A percentile compares a stretch with the other conserved stretches of the same genome.
Evolutionary conservation across 2,113 vertebrate genomes (phyloP).

Genomic region (Tenrec ecaudatus): DNA sequence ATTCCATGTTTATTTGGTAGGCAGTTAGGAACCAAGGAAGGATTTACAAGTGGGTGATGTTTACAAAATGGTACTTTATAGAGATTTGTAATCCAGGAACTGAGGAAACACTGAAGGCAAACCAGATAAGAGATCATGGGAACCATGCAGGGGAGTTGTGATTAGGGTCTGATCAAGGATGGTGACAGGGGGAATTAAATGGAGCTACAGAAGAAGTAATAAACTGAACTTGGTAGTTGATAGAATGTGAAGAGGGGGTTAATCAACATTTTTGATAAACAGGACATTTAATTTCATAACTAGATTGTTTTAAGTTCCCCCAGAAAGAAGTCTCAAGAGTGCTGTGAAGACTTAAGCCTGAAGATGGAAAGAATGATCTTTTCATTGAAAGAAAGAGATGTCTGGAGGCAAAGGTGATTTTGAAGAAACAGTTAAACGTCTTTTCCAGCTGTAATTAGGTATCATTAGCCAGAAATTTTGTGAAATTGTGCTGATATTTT

Average conservation of each 20-base stretch:
- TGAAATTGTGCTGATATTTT: not conserved
- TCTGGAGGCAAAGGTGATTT: slow-evolving; percentile 10
- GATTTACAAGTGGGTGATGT: not conserved
- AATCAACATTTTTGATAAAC: not conserved
- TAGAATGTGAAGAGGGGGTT: not conserved
- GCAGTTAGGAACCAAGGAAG: not conserved
- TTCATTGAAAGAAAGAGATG: not conserved
- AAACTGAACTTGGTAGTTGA: not conserved
- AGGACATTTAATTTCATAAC: slow-evolving; percentile 22
- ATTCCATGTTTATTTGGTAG: slow-evolving; percentile 32
- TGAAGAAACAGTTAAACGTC: slow-evolving; percentile 3
- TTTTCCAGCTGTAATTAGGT: not conserved
- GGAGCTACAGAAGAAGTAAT: slow-evolving; percentile 10
- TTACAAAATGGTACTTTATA: not conserved
- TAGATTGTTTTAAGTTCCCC: not conserved
- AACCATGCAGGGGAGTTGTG: not conserved
- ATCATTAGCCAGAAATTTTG: not conserved
- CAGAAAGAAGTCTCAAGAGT: not conserved
- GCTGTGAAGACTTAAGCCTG: not conserved
- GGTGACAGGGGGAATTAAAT: not conserved
- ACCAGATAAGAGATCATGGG: not conserved
- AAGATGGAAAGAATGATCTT: slow-evolving; percentile 2
- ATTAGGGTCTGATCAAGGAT: no score
- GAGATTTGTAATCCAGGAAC: not conserved
- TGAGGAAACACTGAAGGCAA: not conserved